phyloP scores from a whole-genome alignment of 1,140 invertebrate species.

The Lineus longissimus region DNA sequence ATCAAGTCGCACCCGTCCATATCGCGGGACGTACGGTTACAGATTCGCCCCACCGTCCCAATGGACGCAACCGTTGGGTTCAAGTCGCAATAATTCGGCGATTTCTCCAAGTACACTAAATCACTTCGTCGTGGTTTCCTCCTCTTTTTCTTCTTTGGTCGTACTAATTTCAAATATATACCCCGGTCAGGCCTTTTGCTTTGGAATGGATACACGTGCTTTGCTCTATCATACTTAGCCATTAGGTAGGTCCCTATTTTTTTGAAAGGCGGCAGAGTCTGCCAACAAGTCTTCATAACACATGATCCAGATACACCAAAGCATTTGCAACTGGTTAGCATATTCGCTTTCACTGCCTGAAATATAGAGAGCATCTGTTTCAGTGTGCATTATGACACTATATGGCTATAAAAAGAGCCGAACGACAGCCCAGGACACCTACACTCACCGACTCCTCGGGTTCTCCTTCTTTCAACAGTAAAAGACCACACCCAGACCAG shows the following conservation, averaged over 20 bases:
- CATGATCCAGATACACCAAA: constrained; percentile 95
- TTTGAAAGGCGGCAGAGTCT: constrained; percentile 78
- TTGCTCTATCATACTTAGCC: constrained; percentile 76
- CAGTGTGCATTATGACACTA: too few relatives aligned
- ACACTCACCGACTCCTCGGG: too few relatives aligned
- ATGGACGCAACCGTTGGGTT: constrained; percentile 59
- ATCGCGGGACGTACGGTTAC: constrained; percentile 52
- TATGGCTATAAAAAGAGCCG: too few relatives aligned
- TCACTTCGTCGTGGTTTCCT: constrained; percentile 60
- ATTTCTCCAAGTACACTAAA: constrained; percentile 82
- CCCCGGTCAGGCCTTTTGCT: constrained; percentile 36
- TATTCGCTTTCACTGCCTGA: constrained; percentile 50
- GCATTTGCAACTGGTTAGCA: constrained; percentile 73
- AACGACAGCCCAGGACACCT: too few relatives aligned
- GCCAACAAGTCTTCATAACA: constrained; percentile 93
- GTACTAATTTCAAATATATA: constrained; percentile 57
- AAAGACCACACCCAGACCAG: too few relatives aligned
- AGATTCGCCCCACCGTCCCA: constrained; percentile 53
- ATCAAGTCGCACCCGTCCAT: constrained; percentile 57
- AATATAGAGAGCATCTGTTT: constrained; percentile 14
- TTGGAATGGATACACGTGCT: constrained; percentile 61
- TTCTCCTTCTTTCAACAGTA: too few relatives aligned
- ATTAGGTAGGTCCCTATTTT: constrained; percentile 76
- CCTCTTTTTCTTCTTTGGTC: constrained; percentile 61
- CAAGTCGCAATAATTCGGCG: constrained; percentile 89